phyloP scores from a whole-genome alignment of 2,797 vertebrate genomes.

The Chelon labrosus region DNA sequence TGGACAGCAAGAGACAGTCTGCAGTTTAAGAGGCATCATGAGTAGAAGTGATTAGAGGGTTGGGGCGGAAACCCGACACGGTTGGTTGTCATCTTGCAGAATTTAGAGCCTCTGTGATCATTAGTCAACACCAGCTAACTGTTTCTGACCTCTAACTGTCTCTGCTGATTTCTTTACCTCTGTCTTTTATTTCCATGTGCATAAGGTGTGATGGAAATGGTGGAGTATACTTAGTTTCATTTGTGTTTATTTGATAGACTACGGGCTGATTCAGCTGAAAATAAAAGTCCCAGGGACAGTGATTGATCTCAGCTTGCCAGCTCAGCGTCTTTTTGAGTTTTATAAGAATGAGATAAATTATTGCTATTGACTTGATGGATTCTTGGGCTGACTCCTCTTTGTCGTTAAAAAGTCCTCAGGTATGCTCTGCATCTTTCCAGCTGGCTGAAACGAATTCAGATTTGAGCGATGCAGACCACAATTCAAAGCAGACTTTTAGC shows the following conservation, averaged over 20 bases:
- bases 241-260: background rate
- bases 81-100: conserved; percentile 45
- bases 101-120: conserved; percentile 58
- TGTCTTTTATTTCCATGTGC: background rate
- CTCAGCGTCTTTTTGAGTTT: conserved; percentile 20
- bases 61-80: conserved; percentile 38
- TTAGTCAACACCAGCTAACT: conserved; percentile 42
- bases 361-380: conserved; percentile 9
- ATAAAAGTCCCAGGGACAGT: background rate
- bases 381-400: conserved; percentile 30
- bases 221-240: background rate
- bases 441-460: conserved; percentile 44
- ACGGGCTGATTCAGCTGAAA: background rate
- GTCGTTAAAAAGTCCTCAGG: conserved; percentile 32
- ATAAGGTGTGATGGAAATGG: background rate
- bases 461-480: conserved; percentile 37
- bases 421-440: conserved; percentile 52
- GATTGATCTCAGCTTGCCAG: background rate
- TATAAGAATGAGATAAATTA: conserved; percentile 1
- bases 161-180: background rate
- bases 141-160: background rate
- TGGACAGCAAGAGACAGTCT: background rate
- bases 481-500: conserved; percentile 69
- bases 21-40: conserved; percentile 11
- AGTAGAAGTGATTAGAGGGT: conserved; percentile 45